Evolutionary conservation across 1,140 invertebrate species (phyloP).

Genomic region (Drosophila sturtevanti): DNA sequence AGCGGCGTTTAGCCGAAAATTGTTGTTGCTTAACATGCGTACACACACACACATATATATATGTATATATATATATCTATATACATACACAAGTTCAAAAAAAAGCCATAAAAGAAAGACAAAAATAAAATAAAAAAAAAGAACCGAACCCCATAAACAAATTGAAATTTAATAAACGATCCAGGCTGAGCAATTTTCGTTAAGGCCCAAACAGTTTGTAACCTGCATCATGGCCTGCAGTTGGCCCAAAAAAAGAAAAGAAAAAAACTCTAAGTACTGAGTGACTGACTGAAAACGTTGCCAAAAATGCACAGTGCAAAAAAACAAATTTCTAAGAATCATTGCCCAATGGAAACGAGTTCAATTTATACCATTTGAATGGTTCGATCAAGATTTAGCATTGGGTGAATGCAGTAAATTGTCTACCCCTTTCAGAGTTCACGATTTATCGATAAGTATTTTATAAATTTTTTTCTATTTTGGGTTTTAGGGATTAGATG

Average conservation of each 20-base stretch:
- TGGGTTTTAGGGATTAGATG: background rate
- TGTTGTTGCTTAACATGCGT: conserved; percentile 4
- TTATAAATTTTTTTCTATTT: background rate
- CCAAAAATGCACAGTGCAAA: background rate
- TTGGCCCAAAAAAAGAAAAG: no score
- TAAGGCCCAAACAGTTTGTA: background rate
- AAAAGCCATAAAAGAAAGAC: background rate
- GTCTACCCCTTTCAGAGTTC: background rate
- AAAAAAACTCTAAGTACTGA: no score
- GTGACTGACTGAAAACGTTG: background rate
- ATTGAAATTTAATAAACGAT: conserved; percentile 19
- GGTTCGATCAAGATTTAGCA: background rate
- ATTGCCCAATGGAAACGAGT: background rate
- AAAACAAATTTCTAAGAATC: background rate
- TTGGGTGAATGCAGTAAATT: background rate
- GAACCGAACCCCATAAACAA: conserved; percentile 5
- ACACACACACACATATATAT: background rate
- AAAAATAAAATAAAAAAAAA: background rate
- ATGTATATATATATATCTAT: no score
- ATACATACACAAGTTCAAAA: background rate
- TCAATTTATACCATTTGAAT: background rate
- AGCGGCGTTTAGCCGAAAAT: conserved; percentile 7
- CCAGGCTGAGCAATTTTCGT: conserved; percentile 9
- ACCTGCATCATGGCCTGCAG: background rate
- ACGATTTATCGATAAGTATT: background rate